A percentile compares a stretch with the other conserved stretches of the same genome.
These are phyloP conservation scores for Gryon sp. DNA, from an alignment of 1,140 invertebrate genomes.

Conservation along the genomic window DNA sequence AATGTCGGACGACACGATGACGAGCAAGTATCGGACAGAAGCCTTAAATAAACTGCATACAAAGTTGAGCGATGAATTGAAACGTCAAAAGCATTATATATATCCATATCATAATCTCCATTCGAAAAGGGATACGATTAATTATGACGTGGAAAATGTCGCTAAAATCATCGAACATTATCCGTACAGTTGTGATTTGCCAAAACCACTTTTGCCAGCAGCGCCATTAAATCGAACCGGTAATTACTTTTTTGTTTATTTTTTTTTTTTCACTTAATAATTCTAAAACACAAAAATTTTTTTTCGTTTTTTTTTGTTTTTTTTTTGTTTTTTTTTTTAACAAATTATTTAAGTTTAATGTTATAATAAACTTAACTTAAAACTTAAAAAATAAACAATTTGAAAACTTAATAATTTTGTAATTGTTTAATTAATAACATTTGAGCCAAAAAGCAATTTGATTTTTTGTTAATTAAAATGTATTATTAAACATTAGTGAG, in stretches of 20 bases:
- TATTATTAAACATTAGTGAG: too few species aligned
- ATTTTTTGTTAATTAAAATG: neutral
- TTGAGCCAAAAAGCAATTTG: neutral
- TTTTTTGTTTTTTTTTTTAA: constrained; percentile 18
- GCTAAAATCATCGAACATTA: constrained; percentile 65
- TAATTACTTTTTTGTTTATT: constrained; percentile 24
- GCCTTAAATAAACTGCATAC: too few species aligned
- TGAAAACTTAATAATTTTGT: too few species aligned
- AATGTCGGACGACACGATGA: too few species aligned
- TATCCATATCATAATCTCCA: constrained; percentile 59
- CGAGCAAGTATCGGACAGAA: too few species aligned
- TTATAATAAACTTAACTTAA: too few species aligned
- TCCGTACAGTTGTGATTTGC: constrained; percentile 71
- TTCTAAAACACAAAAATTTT: too few species aligned
- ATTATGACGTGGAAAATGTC: constrained; percentile 46
- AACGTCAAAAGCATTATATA: constrained; percentile 40
- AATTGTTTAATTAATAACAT: too few species aligned
- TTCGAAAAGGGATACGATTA: constrained; percentile 32
- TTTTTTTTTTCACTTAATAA: neutral
- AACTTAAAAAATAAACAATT: too few species aligned
- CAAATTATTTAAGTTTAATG: too few species aligned
- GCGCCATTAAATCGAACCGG: constrained; percentile 63
- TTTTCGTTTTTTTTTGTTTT: too few species aligned
- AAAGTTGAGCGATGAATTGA: too few species aligned
- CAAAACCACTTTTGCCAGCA: constrained; percentile 73